Evolutionary conservation across 2,113 vertebrate species (phyloP).

Genomic region (Vulpes lagopus): DNA sequence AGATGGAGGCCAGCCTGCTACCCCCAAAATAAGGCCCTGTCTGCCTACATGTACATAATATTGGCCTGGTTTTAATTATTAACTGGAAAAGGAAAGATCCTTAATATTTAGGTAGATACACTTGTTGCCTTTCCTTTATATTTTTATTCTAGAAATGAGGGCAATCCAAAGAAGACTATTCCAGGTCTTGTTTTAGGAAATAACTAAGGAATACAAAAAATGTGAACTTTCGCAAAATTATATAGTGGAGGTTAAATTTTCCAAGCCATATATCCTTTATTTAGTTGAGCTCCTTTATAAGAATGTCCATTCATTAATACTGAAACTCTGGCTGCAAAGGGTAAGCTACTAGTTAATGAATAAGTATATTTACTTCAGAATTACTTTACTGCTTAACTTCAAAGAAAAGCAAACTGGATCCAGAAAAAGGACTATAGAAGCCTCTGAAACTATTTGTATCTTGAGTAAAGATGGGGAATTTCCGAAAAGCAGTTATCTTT

Average conservation of each 20-base stretch:
- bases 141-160: conserved; percentile 11
- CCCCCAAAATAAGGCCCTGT: not conserved
- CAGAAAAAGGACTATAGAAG: not conserved
- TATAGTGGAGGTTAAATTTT: not conserved
- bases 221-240: not conserved
- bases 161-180: not conserved
- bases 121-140: not conserved
- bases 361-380: not conserved
- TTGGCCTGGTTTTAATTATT: not conserved
- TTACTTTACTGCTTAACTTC: not conserved
- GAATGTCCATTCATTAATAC: not conserved
- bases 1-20: not conserved
- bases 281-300: not conserved
- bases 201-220: not conserved
- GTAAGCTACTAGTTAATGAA: not conserved
- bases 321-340: not conserved
- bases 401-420: not conserved
- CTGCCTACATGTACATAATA: not conserved
- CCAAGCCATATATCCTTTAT: not conserved
- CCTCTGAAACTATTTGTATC: not conserved
- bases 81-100: not conserved
- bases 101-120: not conserved
- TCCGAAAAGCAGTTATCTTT: not conserved
- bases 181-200: not conserved
- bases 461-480: not conserved